These are phyloP conservation scores for Ochotona princeps DNA, from an alignment of 2,113 vertebrate genomes.

Conservation along the genomic window DNA sequence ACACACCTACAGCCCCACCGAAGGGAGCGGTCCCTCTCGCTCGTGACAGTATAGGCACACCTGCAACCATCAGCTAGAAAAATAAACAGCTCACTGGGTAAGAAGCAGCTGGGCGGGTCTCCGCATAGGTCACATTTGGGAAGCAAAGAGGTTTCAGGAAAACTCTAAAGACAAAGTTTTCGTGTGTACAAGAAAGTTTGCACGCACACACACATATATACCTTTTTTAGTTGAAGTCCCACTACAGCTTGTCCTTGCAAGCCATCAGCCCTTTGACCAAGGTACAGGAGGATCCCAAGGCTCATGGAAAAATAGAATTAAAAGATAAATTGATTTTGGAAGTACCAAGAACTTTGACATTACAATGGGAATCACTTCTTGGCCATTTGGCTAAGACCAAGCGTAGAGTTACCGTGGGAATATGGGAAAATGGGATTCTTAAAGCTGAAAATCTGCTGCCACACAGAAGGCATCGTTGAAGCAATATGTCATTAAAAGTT, in stretches of 20 bases:
- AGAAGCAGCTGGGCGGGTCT: background rate
- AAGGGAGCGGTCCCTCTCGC: too few relatives aligned
- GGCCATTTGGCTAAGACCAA: too few relatives aligned
- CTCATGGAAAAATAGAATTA: too few relatives aligned
- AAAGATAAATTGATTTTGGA: too few relatives aligned
- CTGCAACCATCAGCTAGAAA: background rate
- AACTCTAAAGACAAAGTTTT: background rate
- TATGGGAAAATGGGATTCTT: background rate
- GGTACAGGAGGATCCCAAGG: background rate
- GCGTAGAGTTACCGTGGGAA: background rate
- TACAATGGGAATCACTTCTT: background rate
- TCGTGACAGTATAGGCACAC: too few relatives aligned
- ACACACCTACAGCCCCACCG: background rate
- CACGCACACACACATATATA: background rate
- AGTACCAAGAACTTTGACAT: too few relatives aligned
- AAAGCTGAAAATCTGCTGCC: background rate
- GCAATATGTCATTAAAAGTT: background rate
- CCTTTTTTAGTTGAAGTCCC: background rate
- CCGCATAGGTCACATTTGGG: background rate
- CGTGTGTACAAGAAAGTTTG: too few relatives aligned
- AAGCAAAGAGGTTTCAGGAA: background rate
- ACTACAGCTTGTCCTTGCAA: background rate
- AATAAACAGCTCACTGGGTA: background rate
- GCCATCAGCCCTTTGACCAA: background rate
- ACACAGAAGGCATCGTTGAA: background rate